Conservation (phyloP, 2,888 invertebrate genomes). For the Leucophenga maculata region DNA sequence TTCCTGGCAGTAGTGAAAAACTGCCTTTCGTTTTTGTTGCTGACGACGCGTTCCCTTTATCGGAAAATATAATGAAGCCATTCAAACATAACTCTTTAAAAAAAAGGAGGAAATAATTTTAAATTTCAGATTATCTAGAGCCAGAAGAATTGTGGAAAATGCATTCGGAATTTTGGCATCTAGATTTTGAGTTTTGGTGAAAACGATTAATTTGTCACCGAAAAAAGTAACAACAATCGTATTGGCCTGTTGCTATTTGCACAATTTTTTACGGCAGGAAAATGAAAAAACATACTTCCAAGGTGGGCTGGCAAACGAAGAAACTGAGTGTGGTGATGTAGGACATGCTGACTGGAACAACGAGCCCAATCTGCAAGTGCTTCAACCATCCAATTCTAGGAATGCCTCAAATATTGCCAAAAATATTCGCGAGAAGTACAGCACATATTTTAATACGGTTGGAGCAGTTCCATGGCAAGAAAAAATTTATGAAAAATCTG, state of each 20-base stretch:
- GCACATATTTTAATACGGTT: not conserved
- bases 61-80: conserved; percentile 37
- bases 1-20: conserved; percentile 23
- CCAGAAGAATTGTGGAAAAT: conserved; percentile 34
- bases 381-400: too few species aligned
- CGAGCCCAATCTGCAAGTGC: too few species aligned
- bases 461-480: not conserved
- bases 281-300: not conserved
- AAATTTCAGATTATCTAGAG: conserved; percentile 31
- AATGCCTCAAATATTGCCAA: not conserved
- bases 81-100: conserved; percentile 27
- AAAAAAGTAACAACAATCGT: conserved; percentile 32
- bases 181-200: conserved; percentile 31
- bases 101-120: conserved; percentile 29
- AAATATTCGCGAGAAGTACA: not conserved
- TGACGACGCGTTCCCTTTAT: conserved; percentile 34
- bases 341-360: too few species aligned
- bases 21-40: conserved; percentile 35
- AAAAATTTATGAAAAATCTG: too few species aligned
- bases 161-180: conserved; percentile 32
- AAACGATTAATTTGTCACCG: conserved; percentile 23
- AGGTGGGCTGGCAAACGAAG: not conserved
- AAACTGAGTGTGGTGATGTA: not conserved
- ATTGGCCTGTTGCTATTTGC: conserved; percentile 27
- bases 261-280: not conserved